Evolutionary conservation across 2,113 vertebrate genomes (phyloP).

Genomic region (Marcusenius ussheri): DNA sequence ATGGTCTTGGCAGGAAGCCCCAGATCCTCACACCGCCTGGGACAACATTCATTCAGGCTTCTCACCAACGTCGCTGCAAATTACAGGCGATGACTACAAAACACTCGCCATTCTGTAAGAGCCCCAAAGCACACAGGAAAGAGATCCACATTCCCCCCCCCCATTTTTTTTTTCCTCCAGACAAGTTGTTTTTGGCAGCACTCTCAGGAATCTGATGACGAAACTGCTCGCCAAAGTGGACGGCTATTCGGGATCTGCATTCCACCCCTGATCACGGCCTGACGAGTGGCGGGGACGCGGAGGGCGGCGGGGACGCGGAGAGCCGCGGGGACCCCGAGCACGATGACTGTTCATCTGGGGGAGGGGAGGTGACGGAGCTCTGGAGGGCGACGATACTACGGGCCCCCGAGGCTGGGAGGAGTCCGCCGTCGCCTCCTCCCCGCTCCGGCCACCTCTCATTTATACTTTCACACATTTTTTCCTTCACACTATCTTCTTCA

Average conservation of each 20-base stretch:
- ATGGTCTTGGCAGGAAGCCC: constrained; percentile 40
- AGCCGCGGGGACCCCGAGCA: constrained; percentile 17
- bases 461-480: background rate
- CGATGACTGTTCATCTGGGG: constrained; percentile 23
- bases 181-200: constrained; percentile 34
- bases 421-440: background rate
- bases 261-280: background rate
- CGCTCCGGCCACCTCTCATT: background rate
- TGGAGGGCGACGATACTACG: background rate
- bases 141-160: background rate
- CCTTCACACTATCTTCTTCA: background rate
- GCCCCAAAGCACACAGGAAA: constrained; percentile 1
- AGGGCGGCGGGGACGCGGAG: too few species aligned
- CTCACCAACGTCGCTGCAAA: constrained; percentile 30
- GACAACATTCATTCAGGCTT: constrained; percentile 30
- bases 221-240: constrained; percentile 25
- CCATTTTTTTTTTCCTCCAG: background rate
- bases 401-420: background rate
- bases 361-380: background rate
- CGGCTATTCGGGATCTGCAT: constrained; percentile 1
- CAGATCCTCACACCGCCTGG: constrained; percentile 21
- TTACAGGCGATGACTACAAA: constrained; percentile 19
- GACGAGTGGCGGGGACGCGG: background rate
- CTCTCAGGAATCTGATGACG: constrained; percentile 33
- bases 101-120: constrained; percentile 24